Percentiles rank a stretch among this genome's conserved stretches.
phyloP scores from a whole-genome alignment of 1,140 invertebrate genomes.

The Aphelenchoides besseyi region DNA sequence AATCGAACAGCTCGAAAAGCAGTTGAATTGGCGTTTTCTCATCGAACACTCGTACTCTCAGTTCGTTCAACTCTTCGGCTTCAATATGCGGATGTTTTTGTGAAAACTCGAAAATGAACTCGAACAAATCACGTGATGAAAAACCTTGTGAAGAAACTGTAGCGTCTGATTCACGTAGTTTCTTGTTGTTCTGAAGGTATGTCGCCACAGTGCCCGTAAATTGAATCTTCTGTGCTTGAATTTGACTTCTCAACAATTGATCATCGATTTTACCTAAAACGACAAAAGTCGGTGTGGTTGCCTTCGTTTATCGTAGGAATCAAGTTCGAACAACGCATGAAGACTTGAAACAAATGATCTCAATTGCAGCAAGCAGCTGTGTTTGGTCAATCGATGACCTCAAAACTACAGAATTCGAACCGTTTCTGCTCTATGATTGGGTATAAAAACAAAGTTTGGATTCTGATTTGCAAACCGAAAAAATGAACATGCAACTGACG shows the following conservation, averaged over 20 bases:
- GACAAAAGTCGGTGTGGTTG: no score
- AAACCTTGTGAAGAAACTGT: not conserved
- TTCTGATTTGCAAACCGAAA: no score
- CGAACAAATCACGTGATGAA: not conserved
- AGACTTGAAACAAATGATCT: no score
- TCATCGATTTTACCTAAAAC: not conserved
- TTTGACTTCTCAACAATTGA: not conserved
- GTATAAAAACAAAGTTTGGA: no score
- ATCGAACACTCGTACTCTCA: not conserved
- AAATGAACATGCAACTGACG: no score
- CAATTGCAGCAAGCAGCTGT: no score
- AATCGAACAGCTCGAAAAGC: slow-evolving; percentile 4
- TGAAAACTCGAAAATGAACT: not conserved
- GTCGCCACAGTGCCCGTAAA: not conserved
- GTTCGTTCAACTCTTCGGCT: not conserved
- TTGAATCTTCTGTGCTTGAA: not conserved
- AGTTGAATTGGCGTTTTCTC: not conserved
- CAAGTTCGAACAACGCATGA: no score
- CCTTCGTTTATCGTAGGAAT: no score
- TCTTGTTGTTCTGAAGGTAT: not conserved
- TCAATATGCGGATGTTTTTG: not conserved
- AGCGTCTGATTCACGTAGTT: not conserved
- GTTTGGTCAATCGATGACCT: no score
- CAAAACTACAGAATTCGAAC: no score
- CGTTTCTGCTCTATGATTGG: no score